Conservation (phyloP, 2,888 invertebrate genomes). For the Phanerotoma sp. region DNA sequence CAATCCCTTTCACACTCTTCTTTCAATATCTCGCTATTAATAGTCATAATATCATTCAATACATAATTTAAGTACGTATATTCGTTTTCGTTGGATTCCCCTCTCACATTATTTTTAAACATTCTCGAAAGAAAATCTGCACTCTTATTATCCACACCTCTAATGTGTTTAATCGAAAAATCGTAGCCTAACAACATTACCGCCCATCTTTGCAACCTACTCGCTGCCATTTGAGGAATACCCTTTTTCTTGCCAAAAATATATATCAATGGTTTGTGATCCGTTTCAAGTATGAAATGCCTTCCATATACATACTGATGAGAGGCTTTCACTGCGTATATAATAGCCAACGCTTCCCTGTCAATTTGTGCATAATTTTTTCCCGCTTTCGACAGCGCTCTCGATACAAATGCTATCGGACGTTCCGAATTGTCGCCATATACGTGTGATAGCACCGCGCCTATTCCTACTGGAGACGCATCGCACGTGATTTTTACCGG, state of each 20-base stretch:
- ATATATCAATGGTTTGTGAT: constrained; percentile 30
- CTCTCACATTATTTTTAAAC: background rate
- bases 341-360: constrained; percentile 38
- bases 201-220: constrained; percentile 20
- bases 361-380: constrained; percentile 39
- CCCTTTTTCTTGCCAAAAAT: constrained; percentile 18
- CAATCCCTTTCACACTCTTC: background rate
- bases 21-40: background rate
- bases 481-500: constrained; percentile 40
- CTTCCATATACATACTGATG: constrained; percentile 37
- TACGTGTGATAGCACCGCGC: constrained; percentile 38
- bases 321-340: constrained; percentile 38
- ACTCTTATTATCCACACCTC: constrained; percentile 11
- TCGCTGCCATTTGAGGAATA: constrained; percentile 16
- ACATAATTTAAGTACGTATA: constrained; percentile 17
- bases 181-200: constrained; percentile 19
- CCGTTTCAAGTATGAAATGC: constrained; percentile 31
- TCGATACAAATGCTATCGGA: constrained; percentile 35
- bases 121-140: constrained; percentile 13
- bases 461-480: constrained; percentile 47
- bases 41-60: background rate
- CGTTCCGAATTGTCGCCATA: constrained; percentile 30
- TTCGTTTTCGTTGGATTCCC: background rate
- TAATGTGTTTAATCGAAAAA: constrained; percentile 16
- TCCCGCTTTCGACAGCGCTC: constrained; percentile 31